Evolutionary conservation across 2,113 vertebrate species (phyloP), one percentile per base, ranked within the genome.

Genomic region (Cariama cristata): DNA sequence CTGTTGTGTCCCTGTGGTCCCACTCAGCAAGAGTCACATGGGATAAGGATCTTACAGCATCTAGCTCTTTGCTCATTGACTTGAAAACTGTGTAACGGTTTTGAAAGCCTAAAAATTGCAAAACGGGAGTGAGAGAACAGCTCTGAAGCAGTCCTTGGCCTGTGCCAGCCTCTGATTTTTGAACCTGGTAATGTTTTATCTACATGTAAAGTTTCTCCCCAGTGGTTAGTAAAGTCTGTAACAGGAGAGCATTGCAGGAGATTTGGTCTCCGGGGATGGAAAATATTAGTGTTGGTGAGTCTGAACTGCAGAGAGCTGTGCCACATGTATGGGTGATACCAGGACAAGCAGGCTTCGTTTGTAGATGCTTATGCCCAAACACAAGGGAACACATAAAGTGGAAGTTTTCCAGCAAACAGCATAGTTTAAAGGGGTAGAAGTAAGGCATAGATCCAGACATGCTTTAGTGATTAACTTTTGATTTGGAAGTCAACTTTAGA

Each of bases 381-480:
- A 32, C 15, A 66, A 35, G 9, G 11, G 47, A 30, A 56, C 0
- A 11, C 6, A 12, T 8, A 44, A 12, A 79, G 22, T 8, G 5
- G 16, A 74, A 76, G 22, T 66, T 92, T 95, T 71, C 47, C 58
- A 81, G 50, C 23, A 87, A 62, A 77, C 26, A 11, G 40, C 28
- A 21, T 35, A 16, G 19, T 81, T 79, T 94, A 58, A 60, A 88
- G 16, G 22, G 23, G 33, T 91, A 24, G 58, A 84, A 93, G n/a
- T 35, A 72, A 64, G 58, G 17, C 59, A 62, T 15, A 86, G 84
- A 72, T 11, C 3, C 35, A 71, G 68, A 38, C 44, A 66, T 62
- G 27, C 14, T 75, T 83, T 47, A 79, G 83, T 59, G 32, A 44
- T 80, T 60, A 83, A 55, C 81, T 87, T 95, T 92, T 93, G 87